Conservation (phyloP, 1,140 invertebrate genomes). For the Zaprionus ghesquierei region DNA sequence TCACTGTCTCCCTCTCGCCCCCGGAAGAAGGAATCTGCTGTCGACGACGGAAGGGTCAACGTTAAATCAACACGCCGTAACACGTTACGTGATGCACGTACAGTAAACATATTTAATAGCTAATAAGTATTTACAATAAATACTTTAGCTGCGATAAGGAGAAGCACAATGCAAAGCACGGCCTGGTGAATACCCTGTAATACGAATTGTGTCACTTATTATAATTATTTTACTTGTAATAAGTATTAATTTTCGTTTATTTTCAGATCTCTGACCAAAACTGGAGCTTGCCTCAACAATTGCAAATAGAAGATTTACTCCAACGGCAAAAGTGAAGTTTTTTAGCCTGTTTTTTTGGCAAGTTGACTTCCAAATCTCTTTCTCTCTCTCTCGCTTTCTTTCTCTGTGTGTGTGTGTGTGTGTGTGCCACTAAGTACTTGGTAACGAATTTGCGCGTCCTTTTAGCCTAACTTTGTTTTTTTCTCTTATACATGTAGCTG, state of each 20-base stretch:
- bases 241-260: background rate
- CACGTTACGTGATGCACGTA: background rate
- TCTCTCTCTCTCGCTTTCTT: no score
- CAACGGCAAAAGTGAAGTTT: background rate
- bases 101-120: constrained; percentile 10
- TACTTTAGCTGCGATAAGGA: background rate
- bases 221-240: background rate
- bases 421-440: constrained; percentile 27
- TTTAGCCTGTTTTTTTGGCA: background rate
- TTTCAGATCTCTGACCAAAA: no score
- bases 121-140: background rate
- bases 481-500: constrained; percentile 4
- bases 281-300: no score
- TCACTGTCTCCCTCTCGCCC: background rate
- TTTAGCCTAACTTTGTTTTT: constrained; percentile 26
- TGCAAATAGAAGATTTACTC: no score
- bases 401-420: constrained; percentile 2
- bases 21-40: background rate
- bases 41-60: background rate
- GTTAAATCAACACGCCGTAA: constrained; percentile 11
- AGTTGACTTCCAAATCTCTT: background rate
- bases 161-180: background rate
- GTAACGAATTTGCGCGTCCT: constrained; percentile 15
- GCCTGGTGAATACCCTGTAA: background rate
- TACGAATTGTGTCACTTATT: background rate